Conservation (phyloP, 2,888 invertebrate genomes). For the Andricus curvator region DNA sequence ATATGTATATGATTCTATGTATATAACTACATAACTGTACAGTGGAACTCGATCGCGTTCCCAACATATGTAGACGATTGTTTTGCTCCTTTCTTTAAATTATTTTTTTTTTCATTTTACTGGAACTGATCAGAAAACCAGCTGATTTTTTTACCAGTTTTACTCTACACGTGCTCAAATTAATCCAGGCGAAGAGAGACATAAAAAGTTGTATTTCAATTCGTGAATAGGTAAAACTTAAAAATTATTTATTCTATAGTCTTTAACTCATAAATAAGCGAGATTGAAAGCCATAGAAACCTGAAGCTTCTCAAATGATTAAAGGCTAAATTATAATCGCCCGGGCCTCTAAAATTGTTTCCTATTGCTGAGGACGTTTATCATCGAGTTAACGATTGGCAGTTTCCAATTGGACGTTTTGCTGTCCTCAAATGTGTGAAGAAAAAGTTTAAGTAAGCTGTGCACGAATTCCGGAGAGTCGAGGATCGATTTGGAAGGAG, state of each 20-base stretch:
- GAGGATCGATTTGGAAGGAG: not conserved
- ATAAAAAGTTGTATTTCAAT: not conserved
- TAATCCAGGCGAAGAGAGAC: not conserved
- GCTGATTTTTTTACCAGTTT: constrained; percentile 4
- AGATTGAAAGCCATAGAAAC: not conserved
- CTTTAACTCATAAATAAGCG: not conserved
- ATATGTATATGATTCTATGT: constrained; percentile 65
- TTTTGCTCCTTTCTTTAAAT: constrained; percentile 19
- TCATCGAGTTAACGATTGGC: constrained; percentile 60
- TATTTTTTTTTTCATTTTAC: not conserved
- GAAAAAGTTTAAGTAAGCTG: constrained; percentile 42
- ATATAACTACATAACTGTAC: constrained; percentile 72
- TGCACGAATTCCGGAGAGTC: not conserved
- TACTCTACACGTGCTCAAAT: not conserved
- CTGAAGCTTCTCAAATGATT: not conserved
- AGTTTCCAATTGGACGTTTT: constrained; percentile 70
- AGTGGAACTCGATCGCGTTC: constrained; percentile 66
- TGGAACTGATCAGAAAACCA: not conserved
- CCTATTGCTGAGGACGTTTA: not conserved
- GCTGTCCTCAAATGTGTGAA: constrained; percentile 59
- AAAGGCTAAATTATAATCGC: not conserved
- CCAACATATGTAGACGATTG: constrained; percentile 54
- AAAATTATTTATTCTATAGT: constrained; percentile 24
- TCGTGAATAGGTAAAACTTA: constrained; percentile 14
- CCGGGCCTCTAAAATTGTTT: not conserved